Percentiles rank a stretch among this genome's conserved stretches.
These are phyloP conservation scores for Drosophila bifasciata DNA, from an alignment of 1,140 invertebrate species.

Conservation along the genomic window DNA sequence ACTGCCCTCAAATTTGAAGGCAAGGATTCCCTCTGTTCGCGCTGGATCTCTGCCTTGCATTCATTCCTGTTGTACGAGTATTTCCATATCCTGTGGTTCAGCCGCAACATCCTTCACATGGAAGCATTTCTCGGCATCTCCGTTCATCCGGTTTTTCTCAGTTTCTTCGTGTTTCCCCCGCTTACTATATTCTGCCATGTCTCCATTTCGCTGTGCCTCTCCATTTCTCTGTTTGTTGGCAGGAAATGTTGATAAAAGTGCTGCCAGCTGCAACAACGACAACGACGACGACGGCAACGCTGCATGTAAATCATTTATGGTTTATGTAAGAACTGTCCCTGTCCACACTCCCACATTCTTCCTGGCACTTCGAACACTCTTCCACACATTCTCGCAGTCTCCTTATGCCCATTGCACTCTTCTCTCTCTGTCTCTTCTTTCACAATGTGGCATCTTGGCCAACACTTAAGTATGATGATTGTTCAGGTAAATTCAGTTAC, in stretches of 20 bases:
- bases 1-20: slow-evolving; percentile 8
- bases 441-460: too few relatives aligned
- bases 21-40: slow-evolving; percentile 38
- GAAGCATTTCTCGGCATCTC: slow-evolving; percentile 25
- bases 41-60: slow-evolving; percentile 10
- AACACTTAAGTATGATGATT: too few relatives aligned
- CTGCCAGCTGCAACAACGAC: slow-evolving; percentile 52
- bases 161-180: not conserved
- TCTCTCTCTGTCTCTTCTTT: too few relatives aligned
- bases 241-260: slow-evolving; percentile 74
- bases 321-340: slow-evolving; percentile 3
- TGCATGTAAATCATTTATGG: slow-evolving; percentile 64
- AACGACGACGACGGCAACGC: slow-evolving; percentile 39
- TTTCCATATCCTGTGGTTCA: slow-evolving; percentile 69
- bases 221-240: slow-evolving; percentile 31
- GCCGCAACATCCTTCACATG: slow-evolving; percentile 55
- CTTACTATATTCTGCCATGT: not conserved
- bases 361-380: too few relatives aligned
- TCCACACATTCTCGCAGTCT: too few relatives aligned
- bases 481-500: too few relatives aligned
- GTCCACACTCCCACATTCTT: too few relatives aligned
- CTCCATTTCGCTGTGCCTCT: slow-evolving; percentile 4
- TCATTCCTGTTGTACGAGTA: slow-evolving; percentile 46
- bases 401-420: too few relatives aligned
- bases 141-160: slow-evolving; percentile 16